Base-by-base conservation (phyloP, 2,797 vertebrate species). In the Epinephelus awoara region DNA sequence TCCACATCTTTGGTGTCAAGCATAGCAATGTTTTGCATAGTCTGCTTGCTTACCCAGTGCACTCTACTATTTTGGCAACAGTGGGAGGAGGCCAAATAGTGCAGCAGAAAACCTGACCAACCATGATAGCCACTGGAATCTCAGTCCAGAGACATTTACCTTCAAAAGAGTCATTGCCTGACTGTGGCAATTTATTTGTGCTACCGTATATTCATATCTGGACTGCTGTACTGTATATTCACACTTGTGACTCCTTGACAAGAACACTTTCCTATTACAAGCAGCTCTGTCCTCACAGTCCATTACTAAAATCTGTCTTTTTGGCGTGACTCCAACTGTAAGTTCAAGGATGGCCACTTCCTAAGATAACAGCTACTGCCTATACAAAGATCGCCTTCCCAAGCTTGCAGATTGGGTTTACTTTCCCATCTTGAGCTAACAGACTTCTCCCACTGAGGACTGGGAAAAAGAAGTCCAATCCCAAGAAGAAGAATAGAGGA, bases 231-330 rank as follows among this genome's bases (percentile, higher is more conserved):
- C 50, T 44, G n/a, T 54, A 46, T 59, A 72, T 79, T 79, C 63
- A 68, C 62, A 62, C 29, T 42, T 38, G 21, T 9, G 5, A 63
- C 49, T 56, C 19, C 29, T 62, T 42, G 25, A 85, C 21, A 85
- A 72, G 11, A 79, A 76, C 29, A 49, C 21, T 57, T 68, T 74
- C 42, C 55, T 27, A 67, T 21, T 72, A 79, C 42, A 67, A 9
- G n/a, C 44, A 56, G 66, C 57, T 78, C 40, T 65, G 25, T 69
- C 68, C 73, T 61, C 59, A 69, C 55, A 84, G 62, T 44, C 57
- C 80, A 78, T 83, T 86, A 59, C 27, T 14, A 73, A 85, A 88
- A 78, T 77, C 50, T 73, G 5, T 75, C 54, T 69, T 65, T 73
- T 72, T 63, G 79, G 72, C 61, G 51, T 23, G 54, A 69, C 68